Evolutionary conservation across 2,797 vertebrate genomes (phyloP).

Genomic region (Chrysolophus pictus): DNA sequence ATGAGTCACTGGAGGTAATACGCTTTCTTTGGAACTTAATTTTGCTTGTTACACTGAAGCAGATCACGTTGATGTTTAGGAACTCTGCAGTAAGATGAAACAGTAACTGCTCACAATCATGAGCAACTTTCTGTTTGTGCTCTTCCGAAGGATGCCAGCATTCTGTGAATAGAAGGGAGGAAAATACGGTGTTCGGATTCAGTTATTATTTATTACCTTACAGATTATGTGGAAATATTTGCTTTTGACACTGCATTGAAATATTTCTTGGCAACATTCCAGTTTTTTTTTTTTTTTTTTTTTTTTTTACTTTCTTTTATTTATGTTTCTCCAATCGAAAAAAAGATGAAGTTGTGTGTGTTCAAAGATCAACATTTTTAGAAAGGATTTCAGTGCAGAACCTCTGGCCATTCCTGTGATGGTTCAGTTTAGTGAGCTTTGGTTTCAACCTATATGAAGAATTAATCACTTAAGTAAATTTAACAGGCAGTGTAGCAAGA

Average conservation of each 20-base stretch:
- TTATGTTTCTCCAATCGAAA: background rate
- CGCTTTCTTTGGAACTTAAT: constrained; percentile 28
- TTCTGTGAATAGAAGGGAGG: background rate
- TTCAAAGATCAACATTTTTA: background rate
- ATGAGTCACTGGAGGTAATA: constrained; percentile 93
- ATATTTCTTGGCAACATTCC: background rate
- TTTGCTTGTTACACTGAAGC: constrained; percentile 19
- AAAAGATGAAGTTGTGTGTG: background rate
- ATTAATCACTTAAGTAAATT: background rate
- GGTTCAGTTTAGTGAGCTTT: background rate
- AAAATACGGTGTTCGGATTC: background rate
- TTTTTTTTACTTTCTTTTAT: background rate
- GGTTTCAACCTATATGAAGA: background rate
- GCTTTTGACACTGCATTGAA: background rate
- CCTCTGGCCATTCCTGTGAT: background rate
- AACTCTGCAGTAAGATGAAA: background rate
- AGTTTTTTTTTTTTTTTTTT: background rate
- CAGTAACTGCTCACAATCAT: background rate
- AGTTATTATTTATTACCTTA: background rate
- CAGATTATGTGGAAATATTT: background rate
- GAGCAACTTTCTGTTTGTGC: background rate
- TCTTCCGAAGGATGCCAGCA: background rate
- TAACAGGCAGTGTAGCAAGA: background rate
- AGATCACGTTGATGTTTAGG: constrained; percentile 37
- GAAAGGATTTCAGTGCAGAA: background rate